Percentiles rank a stretch among this genome's conserved stretches.
phyloP scores from a whole-genome alignment of 2,797 vertebrate genomes.

The Eulemur rubriventer region DNA sequence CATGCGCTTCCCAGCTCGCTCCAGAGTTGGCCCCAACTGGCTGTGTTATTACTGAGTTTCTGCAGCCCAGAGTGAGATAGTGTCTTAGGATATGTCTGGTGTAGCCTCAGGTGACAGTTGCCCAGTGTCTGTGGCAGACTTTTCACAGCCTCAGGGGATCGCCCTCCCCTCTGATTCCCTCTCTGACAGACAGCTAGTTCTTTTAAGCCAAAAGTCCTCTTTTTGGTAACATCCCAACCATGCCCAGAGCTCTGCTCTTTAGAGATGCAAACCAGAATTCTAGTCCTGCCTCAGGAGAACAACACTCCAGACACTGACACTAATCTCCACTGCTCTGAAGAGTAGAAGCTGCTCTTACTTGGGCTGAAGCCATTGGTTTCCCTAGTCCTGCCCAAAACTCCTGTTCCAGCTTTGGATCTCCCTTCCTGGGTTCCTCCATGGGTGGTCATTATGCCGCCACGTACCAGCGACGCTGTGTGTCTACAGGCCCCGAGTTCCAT shows the following conservation, averaged over 20 bases:
- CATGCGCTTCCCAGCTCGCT: background rate
- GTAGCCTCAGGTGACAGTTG: background rate
- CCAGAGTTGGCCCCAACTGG: background rate
- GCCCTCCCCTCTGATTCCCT: background rate
- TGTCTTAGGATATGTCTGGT: no score
- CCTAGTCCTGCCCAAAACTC: background rate
- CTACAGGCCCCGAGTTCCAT: background rate
- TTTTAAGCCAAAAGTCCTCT: background rate
- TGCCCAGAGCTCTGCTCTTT: background rate
- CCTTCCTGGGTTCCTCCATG: no score
- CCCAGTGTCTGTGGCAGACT: no score
- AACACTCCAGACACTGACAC: background rate
- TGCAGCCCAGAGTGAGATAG: no score
- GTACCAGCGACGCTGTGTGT: background rate
- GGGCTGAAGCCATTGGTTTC: background rate
- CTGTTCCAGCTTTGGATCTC: background rate
- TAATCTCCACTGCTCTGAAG: no score
- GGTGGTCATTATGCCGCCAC: background rate
- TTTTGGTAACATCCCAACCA: background rate
- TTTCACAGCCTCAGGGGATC: background rate
- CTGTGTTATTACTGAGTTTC: background rate
- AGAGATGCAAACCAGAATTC: background rate
- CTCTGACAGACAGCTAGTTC: background rate
- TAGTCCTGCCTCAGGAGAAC: background rate
- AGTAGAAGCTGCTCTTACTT: background rate